Evolutionary conservation across 2,888 invertebrate genomes (phyloP).

Genomic region (Andricus quercusramuli): DNA sequence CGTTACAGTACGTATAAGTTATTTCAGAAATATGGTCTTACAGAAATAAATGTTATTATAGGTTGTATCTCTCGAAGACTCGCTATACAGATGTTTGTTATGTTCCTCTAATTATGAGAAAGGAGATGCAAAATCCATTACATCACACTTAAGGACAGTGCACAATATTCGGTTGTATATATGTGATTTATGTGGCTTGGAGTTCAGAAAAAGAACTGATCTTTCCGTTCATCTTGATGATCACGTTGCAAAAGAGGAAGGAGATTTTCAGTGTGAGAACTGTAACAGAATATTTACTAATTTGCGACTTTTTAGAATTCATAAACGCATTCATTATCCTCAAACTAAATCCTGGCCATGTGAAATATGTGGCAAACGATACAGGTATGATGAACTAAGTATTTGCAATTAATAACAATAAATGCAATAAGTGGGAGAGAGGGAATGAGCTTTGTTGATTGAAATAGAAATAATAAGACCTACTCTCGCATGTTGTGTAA

Average conservation of each 20-base stretch:
- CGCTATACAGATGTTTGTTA: slow-evolving; percentile 81
- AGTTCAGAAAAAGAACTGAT: slow-evolving; percentile 84
- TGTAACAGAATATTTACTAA: slow-evolving; percentile 84
- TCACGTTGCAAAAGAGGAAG: slow-evolving; percentile 82
- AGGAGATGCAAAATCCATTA: slow-evolving; percentile 82
- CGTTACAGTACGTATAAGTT: background rate
- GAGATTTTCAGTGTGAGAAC: slow-evolving; percentile 84
- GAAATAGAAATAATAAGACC: too few relatives aligned
- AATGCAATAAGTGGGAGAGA: too few relatives aligned
- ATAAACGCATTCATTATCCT: slow-evolving; percentile 84
- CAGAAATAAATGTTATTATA: slow-evolving; percentile 42
- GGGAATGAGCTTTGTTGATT: too few relatives aligned
- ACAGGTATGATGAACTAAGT: slow-evolving; percentile 76
- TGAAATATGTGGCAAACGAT: slow-evolving; percentile 84
- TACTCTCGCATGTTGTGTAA: background rate
- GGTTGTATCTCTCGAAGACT: slow-evolving; percentile 75
- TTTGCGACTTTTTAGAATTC: slow-evolving; percentile 82
- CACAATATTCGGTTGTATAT: slow-evolving; percentile 85
- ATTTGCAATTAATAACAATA: background rate
- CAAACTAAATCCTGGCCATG: slow-evolving; percentile 84
- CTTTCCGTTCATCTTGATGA: slow-evolving; percentile 84
- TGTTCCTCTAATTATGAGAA: slow-evolving; percentile 78
- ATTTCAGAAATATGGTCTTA: background rate
- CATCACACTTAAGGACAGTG: slow-evolving; percentile 81
- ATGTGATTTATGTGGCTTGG: slow-evolving; percentile 85